Evolutionary conservation across 2,888 invertebrate genomes (phyloP).

Genomic region (Gymnoscelis rufifasciata): DNA sequence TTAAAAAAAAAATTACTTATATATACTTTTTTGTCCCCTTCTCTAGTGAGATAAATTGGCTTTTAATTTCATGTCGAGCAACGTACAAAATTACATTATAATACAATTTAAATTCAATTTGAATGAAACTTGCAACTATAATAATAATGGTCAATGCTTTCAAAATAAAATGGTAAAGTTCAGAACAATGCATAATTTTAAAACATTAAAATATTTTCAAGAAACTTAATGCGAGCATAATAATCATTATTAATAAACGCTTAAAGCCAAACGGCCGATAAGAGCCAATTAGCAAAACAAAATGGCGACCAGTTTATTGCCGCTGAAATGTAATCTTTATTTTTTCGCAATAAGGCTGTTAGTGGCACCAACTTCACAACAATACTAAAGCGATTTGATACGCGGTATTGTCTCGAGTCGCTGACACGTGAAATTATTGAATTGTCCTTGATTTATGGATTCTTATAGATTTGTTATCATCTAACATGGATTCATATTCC

Average conservation of each 20-base stretch:
- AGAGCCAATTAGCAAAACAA: constrained; percentile 66
- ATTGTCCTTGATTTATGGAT: constrained; percentile 30
- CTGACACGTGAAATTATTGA: constrained; percentile 46
- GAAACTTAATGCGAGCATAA: constrained; percentile 58
- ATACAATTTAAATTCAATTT: too few species aligned
- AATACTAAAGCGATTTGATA: constrained; percentile 44
- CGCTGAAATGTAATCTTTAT: constrained; percentile 18
- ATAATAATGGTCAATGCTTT: too few species aligned
- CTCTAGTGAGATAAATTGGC: too few species aligned
- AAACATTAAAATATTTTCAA: too few species aligned
- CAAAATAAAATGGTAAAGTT: too few species aligned
- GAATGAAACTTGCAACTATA: too few species aligned
- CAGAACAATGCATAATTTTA: too few species aligned
- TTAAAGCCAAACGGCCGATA: constrained; percentile 62
- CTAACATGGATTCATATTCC: too few species aligned
- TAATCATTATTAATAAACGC: constrained; percentile 60
- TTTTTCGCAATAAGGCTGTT: constrained; percentile 19
- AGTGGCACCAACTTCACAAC: constrained; percentile 26
- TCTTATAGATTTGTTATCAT: constrained; percentile 16
- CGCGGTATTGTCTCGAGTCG: constrained; percentile 43
- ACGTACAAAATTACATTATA: too few species aligned
- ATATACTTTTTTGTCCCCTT: too few species aligned
- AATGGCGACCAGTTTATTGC: constrained; percentile 46
- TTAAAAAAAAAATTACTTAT: too few species aligned
- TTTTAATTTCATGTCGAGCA: too few species aligned